Conservation (phyloP, 53 echinoderm and acorn worm species). For the Antedon mediterranea region DNA sequence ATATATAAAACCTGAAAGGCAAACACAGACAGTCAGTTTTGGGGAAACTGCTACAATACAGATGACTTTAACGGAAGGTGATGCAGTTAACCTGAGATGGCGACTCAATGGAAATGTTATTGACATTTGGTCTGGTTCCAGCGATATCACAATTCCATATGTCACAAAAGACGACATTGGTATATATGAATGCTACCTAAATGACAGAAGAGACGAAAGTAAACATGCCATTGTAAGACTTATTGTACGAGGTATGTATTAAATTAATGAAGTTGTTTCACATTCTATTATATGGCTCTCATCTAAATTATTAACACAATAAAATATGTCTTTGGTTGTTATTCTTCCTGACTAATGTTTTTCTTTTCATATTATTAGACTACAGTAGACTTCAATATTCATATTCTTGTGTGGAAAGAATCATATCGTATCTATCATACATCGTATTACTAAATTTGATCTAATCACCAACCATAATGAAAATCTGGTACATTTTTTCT, state of each 20-base stretch:
- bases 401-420: too few species aligned
- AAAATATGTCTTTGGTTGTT: too few species aligned
- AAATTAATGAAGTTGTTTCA: too few species aligned
- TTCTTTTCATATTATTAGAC: too few species aligned
- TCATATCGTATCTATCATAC: too few species aligned
- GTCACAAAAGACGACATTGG: conserved; percentile 15
- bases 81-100: neutral
- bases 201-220: neutral
- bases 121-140: neutral
- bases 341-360: too few species aligned
- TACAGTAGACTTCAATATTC: too few species aligned
- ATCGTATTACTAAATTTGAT: too few species aligned
- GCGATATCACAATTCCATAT: neutral
- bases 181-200: conserved; percentile 25
- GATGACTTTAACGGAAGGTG: neutral
- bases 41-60: conserved; percentile 14
- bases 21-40: conserved; percentile 18
- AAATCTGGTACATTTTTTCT: too few species aligned
- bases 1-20: conserved; percentile 6
- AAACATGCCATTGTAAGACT: conserved; percentile 28
- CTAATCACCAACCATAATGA: too few species aligned
- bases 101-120: neutral
- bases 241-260: conserved; percentile 31
- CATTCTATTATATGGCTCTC: too few species aligned
- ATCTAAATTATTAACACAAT: too few species aligned